Percentiles rank a stretch among this genome's conserved stretches.
Conservation (phyloP, 2,113 vertebrate species). For the Gymnorhina tibicen region DNA sequence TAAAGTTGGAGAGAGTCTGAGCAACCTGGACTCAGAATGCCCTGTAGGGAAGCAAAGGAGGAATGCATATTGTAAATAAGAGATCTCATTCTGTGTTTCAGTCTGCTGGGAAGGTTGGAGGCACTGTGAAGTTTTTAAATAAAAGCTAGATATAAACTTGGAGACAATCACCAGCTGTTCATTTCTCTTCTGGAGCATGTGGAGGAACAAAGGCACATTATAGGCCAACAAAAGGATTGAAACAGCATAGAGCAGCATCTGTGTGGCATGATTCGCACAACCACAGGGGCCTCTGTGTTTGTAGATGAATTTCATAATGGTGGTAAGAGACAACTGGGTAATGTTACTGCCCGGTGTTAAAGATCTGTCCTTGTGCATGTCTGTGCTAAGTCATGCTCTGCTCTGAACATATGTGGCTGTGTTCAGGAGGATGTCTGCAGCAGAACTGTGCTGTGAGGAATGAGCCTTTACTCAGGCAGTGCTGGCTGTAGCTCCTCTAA, state of each 20-base stretch:
- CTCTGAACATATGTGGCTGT: not conserved
- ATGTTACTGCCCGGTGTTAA: not conserved
- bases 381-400: not conserved
- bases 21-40: not conserved
- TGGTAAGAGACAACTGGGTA: not conserved
- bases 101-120: not conserved
- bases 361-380: not conserved
- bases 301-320: not conserved
- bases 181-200: not conserved
- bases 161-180: slow-evolving; percentile 48
- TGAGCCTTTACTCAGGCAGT: not conserved
- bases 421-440: not conserved
- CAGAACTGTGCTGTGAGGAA: not conserved
- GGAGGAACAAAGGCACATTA: slow-evolving; percentile 38
- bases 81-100: not conserved
- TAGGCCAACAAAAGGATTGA: not conserved
- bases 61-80: not conserved
- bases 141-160: slow-evolving; percentile 27
- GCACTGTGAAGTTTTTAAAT: slow-evolving; percentile 35
- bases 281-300: slow-evolving; percentile 1
- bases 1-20: not conserved
- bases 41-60: not conserved
- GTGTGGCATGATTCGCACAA: slow-evolving; percentile 15
- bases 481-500: not conserved
- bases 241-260: slow-evolving; percentile 16